Evolutionary conservation across 2,797 vertebrate genomes (phyloP).

Genomic region (Catostomus latipinnis): DNA sequence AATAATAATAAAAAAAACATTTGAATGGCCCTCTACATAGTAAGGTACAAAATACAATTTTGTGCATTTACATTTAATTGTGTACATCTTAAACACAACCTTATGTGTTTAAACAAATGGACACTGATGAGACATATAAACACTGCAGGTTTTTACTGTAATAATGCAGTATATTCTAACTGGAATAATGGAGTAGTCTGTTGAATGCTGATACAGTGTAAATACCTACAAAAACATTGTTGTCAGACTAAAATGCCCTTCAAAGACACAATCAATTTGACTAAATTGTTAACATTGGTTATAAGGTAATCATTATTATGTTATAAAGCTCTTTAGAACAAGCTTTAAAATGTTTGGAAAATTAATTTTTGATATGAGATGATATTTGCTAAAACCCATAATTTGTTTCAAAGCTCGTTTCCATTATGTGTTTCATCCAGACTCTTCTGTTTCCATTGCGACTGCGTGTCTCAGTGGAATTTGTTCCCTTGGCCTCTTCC

Average conservation of each 20-base stretch:
- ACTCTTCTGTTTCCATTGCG: conserved; percentile 80
- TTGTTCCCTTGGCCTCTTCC: conserved; percentile 90
- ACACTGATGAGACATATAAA: not conserved
- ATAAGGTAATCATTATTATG: not conserved
- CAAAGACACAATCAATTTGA: not conserved
- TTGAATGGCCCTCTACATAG: too few relatives aligned
- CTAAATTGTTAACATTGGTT: not conserved
- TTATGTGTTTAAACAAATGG: not conserved
- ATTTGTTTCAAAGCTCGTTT: not conserved
- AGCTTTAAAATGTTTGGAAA: not conserved
- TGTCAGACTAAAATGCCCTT: conserved; percentile 6
- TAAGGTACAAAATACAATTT: too few relatives aligned
- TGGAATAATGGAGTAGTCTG: not conserved
- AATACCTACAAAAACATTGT: not conserved
- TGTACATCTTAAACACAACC: not conserved
- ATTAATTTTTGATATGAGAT: not conserved
- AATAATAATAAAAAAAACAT: too few relatives aligned
- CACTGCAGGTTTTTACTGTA: not conserved
- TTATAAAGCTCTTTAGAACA: not conserved
- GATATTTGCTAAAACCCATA: not conserved
- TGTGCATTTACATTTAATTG: not conserved
- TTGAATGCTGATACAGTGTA: conserved; percentile 7
- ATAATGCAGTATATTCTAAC: not conserved
- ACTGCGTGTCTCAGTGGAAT: conserved; percentile 76
- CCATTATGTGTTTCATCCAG: conserved; percentile 14